A percentile compares a stretch with the other conserved stretches of the same genome.
Evolutionary conservation across 2,113 vertebrate genomes (phyloP).

Genomic region (Pelvicachromis taeniatus): DNA sequence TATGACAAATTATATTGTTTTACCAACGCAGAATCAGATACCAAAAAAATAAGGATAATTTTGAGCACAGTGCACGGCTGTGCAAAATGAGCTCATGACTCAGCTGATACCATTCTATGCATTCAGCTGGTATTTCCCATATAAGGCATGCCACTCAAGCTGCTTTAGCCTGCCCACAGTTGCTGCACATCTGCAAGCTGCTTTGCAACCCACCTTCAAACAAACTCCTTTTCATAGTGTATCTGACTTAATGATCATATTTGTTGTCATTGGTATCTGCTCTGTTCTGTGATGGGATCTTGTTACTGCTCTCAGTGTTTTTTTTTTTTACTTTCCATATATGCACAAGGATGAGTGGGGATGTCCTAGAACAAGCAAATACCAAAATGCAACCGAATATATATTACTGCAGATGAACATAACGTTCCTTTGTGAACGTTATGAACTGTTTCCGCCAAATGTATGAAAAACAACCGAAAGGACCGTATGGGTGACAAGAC

Average conservation of each 20-base stretch:
- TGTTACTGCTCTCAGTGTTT: background rate
- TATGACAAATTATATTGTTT: background rate
- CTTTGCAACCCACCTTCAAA: background rate
- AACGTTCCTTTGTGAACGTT: background rate
- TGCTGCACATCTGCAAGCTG: background rate
- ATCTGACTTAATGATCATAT: background rate
- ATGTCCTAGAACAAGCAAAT: background rate
- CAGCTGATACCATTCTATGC: background rate
- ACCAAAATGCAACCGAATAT: background rate
- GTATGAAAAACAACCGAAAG: background rate
- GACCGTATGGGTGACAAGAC: background rate
- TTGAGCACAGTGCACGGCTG: background rate
- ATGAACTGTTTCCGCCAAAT: background rate
- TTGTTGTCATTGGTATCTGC: background rate
- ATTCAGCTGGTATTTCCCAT: background rate
- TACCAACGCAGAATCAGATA: background rate
- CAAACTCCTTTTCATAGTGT: background rate
- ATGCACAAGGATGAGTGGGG: background rate
- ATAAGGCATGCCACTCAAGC: background rate
- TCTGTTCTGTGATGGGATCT: background rate
- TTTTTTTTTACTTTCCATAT: background rate
- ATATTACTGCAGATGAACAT: background rate
- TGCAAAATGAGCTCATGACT: background rate
- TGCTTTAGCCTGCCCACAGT: background rate
- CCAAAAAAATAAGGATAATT: background rate